These are phyloP conservation scores for Zoanthus gigantus DNA, from an alignment of 92 coral and sea anemone genomes.

Conservation along the genomic window DNA sequence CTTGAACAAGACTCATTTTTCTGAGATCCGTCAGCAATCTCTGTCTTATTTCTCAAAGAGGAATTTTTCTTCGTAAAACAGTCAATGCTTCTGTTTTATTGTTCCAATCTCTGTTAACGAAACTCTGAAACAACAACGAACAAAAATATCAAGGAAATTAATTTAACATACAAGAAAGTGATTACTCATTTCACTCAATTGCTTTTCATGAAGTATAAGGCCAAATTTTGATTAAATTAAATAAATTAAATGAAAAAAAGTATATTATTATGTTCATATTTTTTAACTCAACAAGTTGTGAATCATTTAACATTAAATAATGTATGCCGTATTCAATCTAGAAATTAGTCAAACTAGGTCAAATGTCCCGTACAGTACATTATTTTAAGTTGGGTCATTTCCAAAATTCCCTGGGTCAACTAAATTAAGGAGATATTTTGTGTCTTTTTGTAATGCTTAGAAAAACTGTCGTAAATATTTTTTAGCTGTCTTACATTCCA, in stretches of 20 bases:
- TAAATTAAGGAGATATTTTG: too few relatives aligned
- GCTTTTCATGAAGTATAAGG: constrained; percentile 23
- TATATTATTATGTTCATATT: neutral
- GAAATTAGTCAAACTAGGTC: too few relatives aligned
- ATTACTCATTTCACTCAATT: constrained; percentile 13
- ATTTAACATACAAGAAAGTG: neutral
- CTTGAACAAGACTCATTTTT: constrained; percentile 18
- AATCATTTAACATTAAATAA: neutral
- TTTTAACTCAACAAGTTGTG: neutral
- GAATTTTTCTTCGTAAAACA: constrained; percentile 41
- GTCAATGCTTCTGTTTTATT: constrained; percentile 39
- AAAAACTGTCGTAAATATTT: too few relatives aligned
- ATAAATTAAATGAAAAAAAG: neutral
- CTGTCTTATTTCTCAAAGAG: constrained; percentile 45
- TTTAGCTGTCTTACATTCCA: too few relatives aligned
- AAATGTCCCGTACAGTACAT: too few relatives aligned
- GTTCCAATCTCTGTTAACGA: constrained; percentile 17
- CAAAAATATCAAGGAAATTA: neutral
- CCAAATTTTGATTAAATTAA: constrained; percentile 10
- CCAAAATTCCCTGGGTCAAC: too few relatives aligned
- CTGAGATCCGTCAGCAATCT: constrained; percentile 31
- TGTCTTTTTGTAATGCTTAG: too few relatives aligned
- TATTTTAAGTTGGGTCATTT: too few relatives aligned
- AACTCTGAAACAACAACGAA: constrained; percentile 27
- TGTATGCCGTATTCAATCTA: neutral